Evolutionary conservation across 2,113 vertebrate species (phyloP).

Genomic region (cat (Felis catus)): DNA sequence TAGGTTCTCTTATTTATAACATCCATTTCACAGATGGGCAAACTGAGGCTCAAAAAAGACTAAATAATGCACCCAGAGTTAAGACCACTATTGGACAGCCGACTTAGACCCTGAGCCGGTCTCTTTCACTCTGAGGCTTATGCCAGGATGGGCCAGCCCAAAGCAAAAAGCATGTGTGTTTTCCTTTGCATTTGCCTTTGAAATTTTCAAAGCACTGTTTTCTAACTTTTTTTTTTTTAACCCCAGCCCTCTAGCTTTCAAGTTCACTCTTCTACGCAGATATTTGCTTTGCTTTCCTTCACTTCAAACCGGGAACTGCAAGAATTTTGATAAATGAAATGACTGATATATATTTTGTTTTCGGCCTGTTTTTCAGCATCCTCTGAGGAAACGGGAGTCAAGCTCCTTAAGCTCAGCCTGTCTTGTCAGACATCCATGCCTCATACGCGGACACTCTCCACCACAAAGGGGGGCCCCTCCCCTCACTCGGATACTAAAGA

Average conservation of each 20-base stretch:
- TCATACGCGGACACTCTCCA: not conserved
- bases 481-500: not conserved
- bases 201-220: constrained; percentile 35
- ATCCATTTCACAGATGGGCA: not conserved
- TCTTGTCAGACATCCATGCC: not conserved
- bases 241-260: not conserved
- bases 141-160: not conserved
- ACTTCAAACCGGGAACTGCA: constrained; percentile 24
- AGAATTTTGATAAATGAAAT: constrained; percentile 58
- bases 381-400: constrained; percentile 4
- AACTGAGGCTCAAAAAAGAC: not conserved
- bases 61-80: not conserved
- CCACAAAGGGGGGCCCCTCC: not conserved
- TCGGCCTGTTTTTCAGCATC: not conserved
- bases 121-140: not conserved
- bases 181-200: constrained; percentile 8
- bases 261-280: constrained; percentile 39
- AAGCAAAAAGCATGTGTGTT: not conserved
- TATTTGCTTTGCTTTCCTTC: constrained; percentile 42
- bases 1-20: not conserved
- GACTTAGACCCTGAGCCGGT: not conserved
- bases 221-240: not conserved
- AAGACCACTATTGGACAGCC: not conserved
- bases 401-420: not conserved
- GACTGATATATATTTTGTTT: constrained; percentile 3